Base-by-base conservation (phyloP, 2,797 vertebrate species). In the Hippoglossus hippoglossus region DNA sequence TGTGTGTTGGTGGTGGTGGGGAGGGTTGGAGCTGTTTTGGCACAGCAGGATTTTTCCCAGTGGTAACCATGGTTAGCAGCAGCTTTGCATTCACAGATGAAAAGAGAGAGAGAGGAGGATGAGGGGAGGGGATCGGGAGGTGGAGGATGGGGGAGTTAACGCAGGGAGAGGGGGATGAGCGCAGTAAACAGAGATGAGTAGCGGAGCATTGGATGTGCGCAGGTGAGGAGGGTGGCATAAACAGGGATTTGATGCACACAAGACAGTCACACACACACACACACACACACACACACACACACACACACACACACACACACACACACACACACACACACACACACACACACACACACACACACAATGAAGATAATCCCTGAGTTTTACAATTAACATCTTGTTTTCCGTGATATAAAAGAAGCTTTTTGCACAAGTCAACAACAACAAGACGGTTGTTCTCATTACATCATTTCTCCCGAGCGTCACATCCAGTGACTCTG, bases 31-130 rank as follows among this genome's bases (percentile, higher is more conserved):
- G 68, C 53, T 63, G 66, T 41, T 86, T 83, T 84, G 75, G 79
- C 86, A 90, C 81, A 82, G 87, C 80, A 75, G 77, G 77, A 79
- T 90, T 90, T 87, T 69, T 81, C 78, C 67, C 67, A n/a, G 77
- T 86, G 88, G 87, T 89, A 84, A 87, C 87, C 85, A 91, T 88
- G 80, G 85, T 67, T 75, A 85, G 82, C 63, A 63, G 79, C 67
- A 67, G 76, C 77, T 81, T 87, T 75, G 69, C 69, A 79, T 73
- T 84, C 68, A 77, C 55, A 70, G 79, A 89, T 81, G 67, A 80
- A 81, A 80, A 58, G 54, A 85, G 60, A 64, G 50, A n/a, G 62
- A 49, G 24, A 25, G 55, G 18, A n/a, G 51, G 39, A 12, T 47
- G 41, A 31, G 16, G 57, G 52, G 73, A 67, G 67, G 28, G 67